phyloP scores from a whole-genome alignment of 2,113 vertebrate genomes.

The Pangasianodon hypophthalmus region DNA sequence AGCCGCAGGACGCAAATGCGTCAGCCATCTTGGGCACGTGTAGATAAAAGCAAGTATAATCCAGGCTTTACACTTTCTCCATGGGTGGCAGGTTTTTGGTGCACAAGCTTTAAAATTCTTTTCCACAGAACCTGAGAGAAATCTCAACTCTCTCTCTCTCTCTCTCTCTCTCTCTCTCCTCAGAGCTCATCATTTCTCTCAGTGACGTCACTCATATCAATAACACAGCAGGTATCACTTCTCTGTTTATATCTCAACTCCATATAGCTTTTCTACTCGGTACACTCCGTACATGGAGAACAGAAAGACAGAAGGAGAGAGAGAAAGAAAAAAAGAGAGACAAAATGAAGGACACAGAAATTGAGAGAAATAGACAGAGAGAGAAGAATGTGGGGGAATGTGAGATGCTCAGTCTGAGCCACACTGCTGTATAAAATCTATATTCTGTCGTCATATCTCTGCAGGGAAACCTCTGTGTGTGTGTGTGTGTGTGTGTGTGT shows the following conservation, averaged over 20 bases:
- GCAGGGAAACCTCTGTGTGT: slow-evolving; percentile 31
- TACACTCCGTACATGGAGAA: not conserved
- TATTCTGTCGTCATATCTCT: slow-evolving; percentile 35
- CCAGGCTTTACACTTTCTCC: not conserved
- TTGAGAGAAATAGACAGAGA: not conserved
- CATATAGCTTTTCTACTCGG: not conserved
- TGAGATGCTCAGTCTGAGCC: not conserved
- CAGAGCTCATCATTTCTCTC: not conserved
- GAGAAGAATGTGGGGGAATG: not conserved
- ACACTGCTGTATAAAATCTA: slow-evolving; percentile 33
- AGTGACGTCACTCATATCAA: not conserved
- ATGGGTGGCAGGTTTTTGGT: not conserved
- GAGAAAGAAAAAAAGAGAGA: not conserved
- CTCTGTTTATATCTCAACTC: not conserved
- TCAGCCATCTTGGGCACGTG: not conserved
- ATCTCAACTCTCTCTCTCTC: not conserved
- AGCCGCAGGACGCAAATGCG: not conserved
- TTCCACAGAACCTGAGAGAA: not conserved
- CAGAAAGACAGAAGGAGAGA: not conserved
- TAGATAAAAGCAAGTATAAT: not conserved
- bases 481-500: slow-evolving; percentile 14
- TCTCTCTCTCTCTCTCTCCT: not conserved
- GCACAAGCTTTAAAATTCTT: not conserved
- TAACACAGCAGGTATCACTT: not conserved
- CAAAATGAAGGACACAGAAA: not conserved